These are phyloP conservation scores for Melanerpes formicivorus DNA, from an alignment of 2,113 vertebrate species.

Conservation along the genomic window DNA sequence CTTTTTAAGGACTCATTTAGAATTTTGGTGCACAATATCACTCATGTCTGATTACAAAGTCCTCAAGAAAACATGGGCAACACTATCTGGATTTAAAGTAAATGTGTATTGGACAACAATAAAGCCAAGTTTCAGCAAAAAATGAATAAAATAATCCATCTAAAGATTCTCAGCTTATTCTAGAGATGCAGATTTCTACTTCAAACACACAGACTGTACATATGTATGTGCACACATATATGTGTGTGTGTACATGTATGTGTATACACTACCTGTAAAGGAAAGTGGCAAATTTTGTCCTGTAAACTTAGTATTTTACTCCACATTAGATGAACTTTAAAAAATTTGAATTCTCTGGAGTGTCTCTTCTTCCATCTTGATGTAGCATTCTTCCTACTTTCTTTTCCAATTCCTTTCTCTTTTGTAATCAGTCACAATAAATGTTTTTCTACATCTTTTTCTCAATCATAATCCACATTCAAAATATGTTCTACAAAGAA, in stretches of 20 bases:
- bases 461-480: not conserved
- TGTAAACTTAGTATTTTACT: not conserved
- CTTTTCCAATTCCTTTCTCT: not conserved
- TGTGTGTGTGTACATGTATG: too few species aligned
- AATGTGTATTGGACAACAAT: not conserved
- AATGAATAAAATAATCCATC: not conserved
- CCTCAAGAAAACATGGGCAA: not conserved
- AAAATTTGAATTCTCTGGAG: not conserved
- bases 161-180: not conserved
- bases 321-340: not conserved
- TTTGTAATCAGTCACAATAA: not conserved
- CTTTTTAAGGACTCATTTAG: not conserved
- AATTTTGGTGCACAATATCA: not conserved
- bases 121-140: not conserved
- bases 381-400: not conserved
- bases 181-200: not conserved
- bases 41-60: not conserved
- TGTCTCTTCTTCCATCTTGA: not conserved
- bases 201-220: fast-evolving
- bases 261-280: not conserved
- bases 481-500: not conserved
- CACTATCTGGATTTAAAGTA: not conserved
- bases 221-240: not conserved
- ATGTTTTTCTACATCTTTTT: not conserved
- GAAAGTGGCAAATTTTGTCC: not conserved